A percentile compares a stretch with the other conserved stretches of the same genome.
phyloP scores from a whole-genome alignment of 2,113 vertebrate species.

The Okapia johnstoni region DNA sequence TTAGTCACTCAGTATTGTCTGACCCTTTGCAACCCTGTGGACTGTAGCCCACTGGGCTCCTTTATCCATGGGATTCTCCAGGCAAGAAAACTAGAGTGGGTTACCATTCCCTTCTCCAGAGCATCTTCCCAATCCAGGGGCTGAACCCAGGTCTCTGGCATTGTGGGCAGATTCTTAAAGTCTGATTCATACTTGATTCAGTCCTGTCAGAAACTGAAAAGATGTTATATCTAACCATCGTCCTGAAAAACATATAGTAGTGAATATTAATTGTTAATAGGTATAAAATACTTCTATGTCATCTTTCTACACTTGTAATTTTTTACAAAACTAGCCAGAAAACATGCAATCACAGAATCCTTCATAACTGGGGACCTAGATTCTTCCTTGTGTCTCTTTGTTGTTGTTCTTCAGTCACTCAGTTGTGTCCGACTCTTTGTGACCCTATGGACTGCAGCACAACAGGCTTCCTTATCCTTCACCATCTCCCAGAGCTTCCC shows the following conservation, averaged over 20 bases:
- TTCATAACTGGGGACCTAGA: not conserved
- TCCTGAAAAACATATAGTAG: not conserved
- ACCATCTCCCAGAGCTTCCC: not conserved
- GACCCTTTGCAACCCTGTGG: not conserved
- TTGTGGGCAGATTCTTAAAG: not conserved
- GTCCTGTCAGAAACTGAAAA: not conserved
- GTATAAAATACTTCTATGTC: not conserved
- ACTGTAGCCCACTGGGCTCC: rapidly evolving
- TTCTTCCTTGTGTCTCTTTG: not conserved
- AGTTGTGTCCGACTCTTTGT: not conserved
- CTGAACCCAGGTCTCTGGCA: not conserved
- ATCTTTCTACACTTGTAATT: not conserved
- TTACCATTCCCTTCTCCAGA: not conserved
- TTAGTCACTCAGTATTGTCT: not conserved
- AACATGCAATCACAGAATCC: not conserved
- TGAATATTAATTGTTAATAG: not conserved
- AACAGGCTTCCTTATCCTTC: not conserved
- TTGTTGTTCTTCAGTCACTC: not conserved
- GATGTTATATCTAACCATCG: not conserved
- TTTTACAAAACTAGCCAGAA: not conserved
- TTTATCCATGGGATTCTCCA: not conserved
- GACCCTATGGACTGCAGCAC: not conserved
- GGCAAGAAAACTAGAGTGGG: not conserved
- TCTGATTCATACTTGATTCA: not conserved
- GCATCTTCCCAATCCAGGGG: not conserved